Evolutionary conservation across 1,140 invertebrate species (phyloP).

Genomic region (Oedothorax gibbosus): DNA sequence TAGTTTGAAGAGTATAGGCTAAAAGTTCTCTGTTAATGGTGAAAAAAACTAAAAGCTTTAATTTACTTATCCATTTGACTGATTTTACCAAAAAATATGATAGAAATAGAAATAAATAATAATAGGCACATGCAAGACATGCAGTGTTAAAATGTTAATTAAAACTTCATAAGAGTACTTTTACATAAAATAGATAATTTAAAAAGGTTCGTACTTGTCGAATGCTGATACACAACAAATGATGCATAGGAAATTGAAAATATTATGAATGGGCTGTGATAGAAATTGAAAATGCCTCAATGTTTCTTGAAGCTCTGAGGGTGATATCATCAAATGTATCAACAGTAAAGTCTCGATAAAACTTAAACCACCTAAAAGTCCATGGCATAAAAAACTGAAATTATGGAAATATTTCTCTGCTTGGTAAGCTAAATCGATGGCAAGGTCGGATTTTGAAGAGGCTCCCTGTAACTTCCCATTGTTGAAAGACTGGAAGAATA

Average conservation of each 20-base stretch:
- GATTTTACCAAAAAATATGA: too few relatives aligned
- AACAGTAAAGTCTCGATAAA: slow-evolving; percentile 35
- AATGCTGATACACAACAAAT: slow-evolving; percentile 47
- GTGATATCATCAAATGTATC: slow-evolving; percentile 21
- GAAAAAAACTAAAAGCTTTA: too few relatives aligned
- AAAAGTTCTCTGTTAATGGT: too few relatives aligned
- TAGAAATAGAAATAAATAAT: too few relatives aligned
- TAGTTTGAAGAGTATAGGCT: too few relatives aligned
- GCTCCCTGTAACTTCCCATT: neutral
- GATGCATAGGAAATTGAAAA: slow-evolving; percentile 48
- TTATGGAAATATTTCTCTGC: slow-evolving; percentile 27
- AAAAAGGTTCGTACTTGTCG: slow-evolving; percentile 35
- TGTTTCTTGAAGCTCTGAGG: slow-evolving; percentile 6
- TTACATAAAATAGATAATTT: neutral
- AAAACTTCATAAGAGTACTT: neutral
- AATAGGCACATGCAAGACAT: too few relatives aligned
- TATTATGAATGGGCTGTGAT: slow-evolving; percentile 44
- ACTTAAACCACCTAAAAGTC: slow-evolving; percentile 40
- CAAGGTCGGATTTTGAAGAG: neutral
- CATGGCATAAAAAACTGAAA: slow-evolving; percentile 40
- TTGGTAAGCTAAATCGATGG: slow-evolving; percentile 30
- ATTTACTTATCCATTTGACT: too few relatives aligned
- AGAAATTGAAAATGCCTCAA: slow-evolving; percentile 38
- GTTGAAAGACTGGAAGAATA: slow-evolving; percentile 17
- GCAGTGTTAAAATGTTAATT: neutral